Evolutionary conservation across 1,140 invertebrate species (phyloP), one percentile per base, ranked within the genome.

Genomic region (Uloborus diversus): DNA sequence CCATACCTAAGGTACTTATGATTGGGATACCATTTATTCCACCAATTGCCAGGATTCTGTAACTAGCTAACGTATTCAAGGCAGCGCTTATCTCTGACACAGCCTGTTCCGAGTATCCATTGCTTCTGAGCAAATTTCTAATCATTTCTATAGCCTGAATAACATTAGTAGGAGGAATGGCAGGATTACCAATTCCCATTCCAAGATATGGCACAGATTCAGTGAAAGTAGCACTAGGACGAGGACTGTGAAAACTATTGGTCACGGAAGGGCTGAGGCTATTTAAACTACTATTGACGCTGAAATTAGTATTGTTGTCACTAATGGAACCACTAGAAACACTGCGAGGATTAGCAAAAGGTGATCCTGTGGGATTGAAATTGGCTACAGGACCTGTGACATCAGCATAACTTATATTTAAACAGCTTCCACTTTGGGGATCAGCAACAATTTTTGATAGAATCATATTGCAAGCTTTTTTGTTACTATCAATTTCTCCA

Each of bases 401-500:
- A 88, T 98, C 96, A 61, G 95, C 95, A 88, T 98, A 98, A 85
- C 94, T 97, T 79, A 98, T 94, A 89, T 98, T 98, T 49, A 96
- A 90, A 87, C 96, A 98, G 82, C 93, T 95, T 78, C 95, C 96
- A 86, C 96, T 97, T 85, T 97, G 94, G n/a, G 97, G 96, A 89
- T 99, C 97, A 87, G 99, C 97, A 35, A 96, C 94, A 82, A 99
- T 96, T 89, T 99, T 99, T 79, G 94, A 92, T 82, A 99, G 88
- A 84, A 99, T 96, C 93, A 98, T 93, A 83, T 93, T 89, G 88
- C 95, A 93, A 27, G 97, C 97, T 85, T 93, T 94, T 86, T 93
- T 94, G 86, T 97, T 96, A 83, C 94, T 93, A 83, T 97, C 95
- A 85, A 94, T 92, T 88, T 90, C 86, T 91, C 95, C 96, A 73